A percentile compares a stretch with the other conserved stretches of the same genome.
These are phyloP conservation scores for Regulus satrapa DNA, from an alignment of 2,113 vertebrate species.

Conservation along the genomic window DNA sequence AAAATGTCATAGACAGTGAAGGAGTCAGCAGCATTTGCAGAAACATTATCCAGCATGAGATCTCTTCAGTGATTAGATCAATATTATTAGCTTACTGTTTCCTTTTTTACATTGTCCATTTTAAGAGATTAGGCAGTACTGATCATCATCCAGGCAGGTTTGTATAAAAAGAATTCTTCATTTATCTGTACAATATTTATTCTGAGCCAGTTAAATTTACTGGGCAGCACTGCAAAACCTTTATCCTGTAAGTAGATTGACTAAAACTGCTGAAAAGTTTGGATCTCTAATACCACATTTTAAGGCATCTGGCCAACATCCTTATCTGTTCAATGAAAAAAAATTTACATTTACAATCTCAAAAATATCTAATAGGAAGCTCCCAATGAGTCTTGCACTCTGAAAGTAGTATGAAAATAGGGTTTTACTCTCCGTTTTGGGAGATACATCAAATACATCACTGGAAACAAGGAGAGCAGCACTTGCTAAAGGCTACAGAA, in stretches of 20 bases:
- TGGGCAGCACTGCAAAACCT: not conserved
- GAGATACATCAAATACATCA: not conserved
- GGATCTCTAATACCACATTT: not conserved
- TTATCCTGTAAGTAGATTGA: not conserved
- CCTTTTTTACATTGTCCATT: not conserved
- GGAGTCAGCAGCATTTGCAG: not conserved
- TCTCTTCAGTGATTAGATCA: not conserved
- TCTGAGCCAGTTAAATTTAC: not conserved
- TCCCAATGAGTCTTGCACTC: not conserved
- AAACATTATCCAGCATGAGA: slow-evolving; percentile 1
- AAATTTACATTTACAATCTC: not conserved
- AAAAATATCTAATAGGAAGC: not conserved
- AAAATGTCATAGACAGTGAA: not conserved
- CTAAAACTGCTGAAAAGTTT: not conserved
- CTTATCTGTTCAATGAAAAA: not conserved
- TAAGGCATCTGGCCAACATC: not conserved
- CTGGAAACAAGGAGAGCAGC: not conserved
- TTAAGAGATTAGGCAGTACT: not conserved
- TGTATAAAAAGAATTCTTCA: not conserved
- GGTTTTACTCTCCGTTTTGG: not conserved
- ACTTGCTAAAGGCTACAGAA: not conserved
- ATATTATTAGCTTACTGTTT: not conserved
- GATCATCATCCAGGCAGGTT: not conserved
- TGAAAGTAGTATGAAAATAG: not conserved
- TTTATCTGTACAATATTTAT: not conserved